Base-by-base conservation (phyloP, 2,888 invertebrate genomes). In the Diogma glabrata region DNA sequence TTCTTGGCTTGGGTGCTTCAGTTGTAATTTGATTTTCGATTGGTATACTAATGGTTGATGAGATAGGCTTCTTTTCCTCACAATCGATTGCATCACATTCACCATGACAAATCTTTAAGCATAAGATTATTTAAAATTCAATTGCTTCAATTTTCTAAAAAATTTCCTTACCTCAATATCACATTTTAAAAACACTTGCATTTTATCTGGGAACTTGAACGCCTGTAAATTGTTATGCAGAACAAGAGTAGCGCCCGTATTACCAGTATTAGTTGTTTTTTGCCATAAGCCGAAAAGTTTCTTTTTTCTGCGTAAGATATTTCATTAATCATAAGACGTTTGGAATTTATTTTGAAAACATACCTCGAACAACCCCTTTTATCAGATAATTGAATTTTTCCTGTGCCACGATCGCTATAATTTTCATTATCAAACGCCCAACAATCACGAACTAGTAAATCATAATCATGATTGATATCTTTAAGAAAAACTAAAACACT, bases 171-270 rank as follows among this genome's bases (percentile, higher is more conserved):
- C 81, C 74, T 84, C 83, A 55, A 85, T 79, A 60, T 84, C 84
- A 65, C 85, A 85, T n/a, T 82, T 82, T 3, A 85, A 66, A 59
- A 77, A 84, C 1, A 85, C 82, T 67, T 83, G 80, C 55, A 79
- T 78, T 19, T 77, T 78, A 55, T 84, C 84, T 0, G 84, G 84
- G 62, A 85, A 85, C 55, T 83, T 79, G 68, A 85, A 85, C 0
- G 84, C 82, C 58, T 77, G 79, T 10, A 85, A 74, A 65, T 77
- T 79, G 57, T 80, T 81, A 61, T 80, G 79, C 17, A 81, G 78
- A 33, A 82, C 76, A 20, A 79, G 66, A 4, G 79, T 81, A 0
- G 80, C 81, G 2, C 78, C 81, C 52, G 74, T 73, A 57, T 69
- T 72, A 3, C 77, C 77, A 0, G 76, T 75, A 40, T 76, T 73